phyloP scores from a whole-genome alignment of 2,888 invertebrate genomes.

The Nomada flava region DNA sequence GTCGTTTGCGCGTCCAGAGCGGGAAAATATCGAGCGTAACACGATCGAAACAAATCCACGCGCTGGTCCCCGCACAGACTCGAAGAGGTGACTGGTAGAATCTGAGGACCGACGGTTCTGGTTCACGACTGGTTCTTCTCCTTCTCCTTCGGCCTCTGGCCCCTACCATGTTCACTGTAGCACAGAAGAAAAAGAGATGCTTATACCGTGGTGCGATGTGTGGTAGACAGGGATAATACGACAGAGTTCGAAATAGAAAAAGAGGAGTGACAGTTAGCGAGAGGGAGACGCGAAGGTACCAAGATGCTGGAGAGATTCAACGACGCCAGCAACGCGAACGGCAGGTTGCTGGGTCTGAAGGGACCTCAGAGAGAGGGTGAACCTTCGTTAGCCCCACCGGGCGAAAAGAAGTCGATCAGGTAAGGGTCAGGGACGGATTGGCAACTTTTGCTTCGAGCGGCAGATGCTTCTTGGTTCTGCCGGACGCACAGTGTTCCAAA shows the following conservation, averaged over 20 bases:
- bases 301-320: conserved; percentile 58
- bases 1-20: neutral
- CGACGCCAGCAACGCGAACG: conserved; percentile 32
- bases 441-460: conserved; percentile 26
- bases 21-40: conserved; percentile 31
- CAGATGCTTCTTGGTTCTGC: conserved; percentile 9
- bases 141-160: conserved; percentile 72
- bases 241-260: conserved; percentile 45
- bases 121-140: conserved; percentile 75
- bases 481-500: too few species aligned
- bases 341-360: conserved; percentile 63
- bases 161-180: conserved; percentile 64
- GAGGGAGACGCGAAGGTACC: conserved; percentile 4
- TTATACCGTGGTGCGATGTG: conserved; percentile 34
- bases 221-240: conserved; percentile 10
- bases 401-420: conserved; percentile 61
- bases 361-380: conserved; percentile 39
- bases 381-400: conserved; percentile 42
- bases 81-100: conserved; percentile 75
- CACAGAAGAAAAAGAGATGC: conserved; percentile 63
- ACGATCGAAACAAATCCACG: conserved; percentile 56
- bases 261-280: conserved; percentile 8
- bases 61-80: conserved; percentile 69
- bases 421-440: conserved; percentile 69
- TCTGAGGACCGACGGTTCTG: conserved; percentile 76